Evolutionary conservation across 2,113 vertebrate genomes (phyloP).

Genomic region (Oenanthe oenanthe): DNA sequence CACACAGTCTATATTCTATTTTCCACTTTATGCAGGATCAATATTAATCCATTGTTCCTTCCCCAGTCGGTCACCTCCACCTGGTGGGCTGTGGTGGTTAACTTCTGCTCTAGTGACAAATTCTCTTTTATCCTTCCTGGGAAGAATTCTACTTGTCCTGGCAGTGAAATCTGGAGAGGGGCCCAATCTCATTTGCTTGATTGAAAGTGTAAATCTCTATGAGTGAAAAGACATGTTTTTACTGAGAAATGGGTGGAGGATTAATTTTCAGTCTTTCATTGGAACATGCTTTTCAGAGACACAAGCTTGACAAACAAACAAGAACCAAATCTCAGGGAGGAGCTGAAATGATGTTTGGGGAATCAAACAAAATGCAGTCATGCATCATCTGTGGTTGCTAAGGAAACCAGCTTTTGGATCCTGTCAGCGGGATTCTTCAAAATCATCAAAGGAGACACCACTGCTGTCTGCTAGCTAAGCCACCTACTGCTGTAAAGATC

Average conservation of each 20-base stretch:
- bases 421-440: constrained; percentile 32
- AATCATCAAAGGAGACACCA: constrained; percentile 20
- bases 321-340: constrained; percentile 50
- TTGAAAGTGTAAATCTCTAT: constrained; percentile 34
- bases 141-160: constrained; percentile 3
- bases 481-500: constrained; percentile 18
- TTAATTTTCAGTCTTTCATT: constrained; percentile 23
- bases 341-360: constrained; percentile 34
- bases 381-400: constrained; percentile 58
- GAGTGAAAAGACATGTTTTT: constrained; percentile 15
- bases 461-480: constrained; percentile 29
- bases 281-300: constrained; percentile 38
- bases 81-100: background rate
- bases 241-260: constrained; percentile 16
- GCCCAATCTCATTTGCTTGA: constrained; percentile 34
- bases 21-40: background rate
- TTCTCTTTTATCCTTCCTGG: background rate
- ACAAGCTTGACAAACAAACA: constrained; percentile 54
- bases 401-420: constrained; percentile 42
- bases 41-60: background rate
- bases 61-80: background rate
- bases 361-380: constrained; percentile 41
- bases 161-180: constrained; percentile 4
- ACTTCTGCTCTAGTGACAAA: background rate
- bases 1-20: background rate